A percentile compares a stretch with the other conserved stretches of the same genome.
Evolutionary conservation across 2,797 vertebrate genomes (phyloP).

Genomic region (Distichodus sexfasciatus): DNA sequence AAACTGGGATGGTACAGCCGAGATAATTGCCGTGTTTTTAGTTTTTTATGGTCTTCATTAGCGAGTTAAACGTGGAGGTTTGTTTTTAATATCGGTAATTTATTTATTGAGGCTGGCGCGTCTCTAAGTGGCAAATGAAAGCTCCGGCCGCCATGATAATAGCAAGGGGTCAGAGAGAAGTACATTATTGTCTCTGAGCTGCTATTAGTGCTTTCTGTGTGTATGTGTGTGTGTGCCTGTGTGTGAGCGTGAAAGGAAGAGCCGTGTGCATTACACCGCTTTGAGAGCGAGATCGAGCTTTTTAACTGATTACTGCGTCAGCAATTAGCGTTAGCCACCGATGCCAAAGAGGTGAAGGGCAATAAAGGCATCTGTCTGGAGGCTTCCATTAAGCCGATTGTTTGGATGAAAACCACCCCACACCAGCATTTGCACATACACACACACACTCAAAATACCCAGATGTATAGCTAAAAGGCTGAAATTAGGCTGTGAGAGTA

Average conservation of each 20-base stretch:
- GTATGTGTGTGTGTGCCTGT: background rate
- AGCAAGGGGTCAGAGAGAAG: constrained; percentile 49
- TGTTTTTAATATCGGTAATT: constrained; percentile 56
- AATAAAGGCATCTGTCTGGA: constrained; percentile 82
- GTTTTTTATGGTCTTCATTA: constrained; percentile 43
- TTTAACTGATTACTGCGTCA: constrained; percentile 81
- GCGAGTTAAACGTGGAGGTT: constrained; percentile 45
- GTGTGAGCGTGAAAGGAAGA: background rate
- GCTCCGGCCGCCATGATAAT: constrained; percentile 48
- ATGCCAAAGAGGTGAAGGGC: constrained; percentile 73
- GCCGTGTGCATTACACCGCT: constrained; percentile 2
- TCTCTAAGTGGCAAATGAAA: constrained; percentile 50
- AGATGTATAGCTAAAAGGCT: constrained; percentile 2
- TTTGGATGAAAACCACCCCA: constrained; percentile 63
- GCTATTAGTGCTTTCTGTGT: constrained; percentile 19
- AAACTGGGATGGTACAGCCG: constrained; percentile 50
- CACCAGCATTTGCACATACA: constrained; percentile 26
- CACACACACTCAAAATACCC: constrained; percentile 6
- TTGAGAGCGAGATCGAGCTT: constrained; percentile 53
- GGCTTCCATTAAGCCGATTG: constrained; percentile 77
- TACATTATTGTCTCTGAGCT: constrained; percentile 52
- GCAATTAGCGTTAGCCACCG: constrained; percentile 85
- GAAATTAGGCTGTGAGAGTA: constrained; percentile 25
- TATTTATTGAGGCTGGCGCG: constrained; percentile 29
- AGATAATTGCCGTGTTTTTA: constrained; percentile 55